These are phyloP conservation scores for Anorthoa munda DNA, from an alignment of 2,888 invertebrate genomes.

Conservation along the genomic window DNA sequence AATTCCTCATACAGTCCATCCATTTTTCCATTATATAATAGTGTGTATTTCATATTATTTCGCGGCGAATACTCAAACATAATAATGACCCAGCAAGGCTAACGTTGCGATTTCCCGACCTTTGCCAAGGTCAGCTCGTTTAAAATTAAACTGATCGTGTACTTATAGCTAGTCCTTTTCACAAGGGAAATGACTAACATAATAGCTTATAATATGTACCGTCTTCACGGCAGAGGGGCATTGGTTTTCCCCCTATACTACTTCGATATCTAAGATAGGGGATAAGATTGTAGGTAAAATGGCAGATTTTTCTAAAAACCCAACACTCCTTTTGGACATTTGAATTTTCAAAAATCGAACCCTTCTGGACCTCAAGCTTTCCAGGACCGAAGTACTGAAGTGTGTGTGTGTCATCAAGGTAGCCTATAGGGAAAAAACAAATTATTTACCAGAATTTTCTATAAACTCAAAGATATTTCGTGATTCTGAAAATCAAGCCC, in stretches of 20 bases:
- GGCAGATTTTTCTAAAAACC: no score
- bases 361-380: no score
- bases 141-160: slow-evolving; percentile 42
- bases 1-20: not conserved
- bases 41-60: slow-evolving; percentile 29
- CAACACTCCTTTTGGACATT: no score
- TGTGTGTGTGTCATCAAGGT: not conserved
- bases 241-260: slow-evolving; percentile 1
- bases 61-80: slow-evolving; percentile 17
- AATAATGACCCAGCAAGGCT: slow-evolving; percentile 53
- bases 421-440: not conserved
- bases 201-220: slow-evolving; percentile 10
- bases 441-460: not conserved
- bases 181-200: slow-evolving; percentile 57
- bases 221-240: not conserved
- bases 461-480: not conserved
- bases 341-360: no score
- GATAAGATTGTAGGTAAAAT: not conserved
- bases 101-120: slow-evolving; percentile 55
- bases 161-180: slow-evolving; percentile 44
- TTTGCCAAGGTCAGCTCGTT: slow-evolving; percentile 47
- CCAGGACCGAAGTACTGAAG: no score
- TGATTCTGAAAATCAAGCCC: not conserved
- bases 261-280: not conserved
- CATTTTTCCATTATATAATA: slow-evolving; percentile 9